Evolutionary conservation across 2,888 invertebrate genomes (phyloP).

Genomic region (Spilarctia lutea): DNA sequence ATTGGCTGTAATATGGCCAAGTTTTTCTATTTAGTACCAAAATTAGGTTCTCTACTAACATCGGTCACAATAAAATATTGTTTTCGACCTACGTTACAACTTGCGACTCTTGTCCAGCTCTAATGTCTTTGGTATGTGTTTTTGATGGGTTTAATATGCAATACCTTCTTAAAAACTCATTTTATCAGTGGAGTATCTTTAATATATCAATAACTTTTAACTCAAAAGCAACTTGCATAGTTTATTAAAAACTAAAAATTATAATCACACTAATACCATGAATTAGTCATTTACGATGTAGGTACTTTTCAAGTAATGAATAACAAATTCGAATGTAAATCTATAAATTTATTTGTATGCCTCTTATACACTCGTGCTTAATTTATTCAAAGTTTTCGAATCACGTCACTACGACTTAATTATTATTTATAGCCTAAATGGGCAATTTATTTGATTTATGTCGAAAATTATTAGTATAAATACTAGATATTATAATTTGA

Average conservation of each 20-base stretch:
- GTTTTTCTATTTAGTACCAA: background rate
- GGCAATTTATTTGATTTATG: slow-evolving; percentile 23
- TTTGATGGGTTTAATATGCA: background rate
- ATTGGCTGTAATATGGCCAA: background rate
- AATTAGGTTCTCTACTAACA: background rate
- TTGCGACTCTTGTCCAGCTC: background rate
- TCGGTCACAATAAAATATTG: background rate
- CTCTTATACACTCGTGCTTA: slow-evolving; percentile 17
- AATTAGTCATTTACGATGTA: slow-evolving; percentile 34
- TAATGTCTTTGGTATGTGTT: background rate
- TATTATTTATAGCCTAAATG: slow-evolving; percentile 21
- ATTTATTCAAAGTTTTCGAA: slow-evolving; percentile 24
- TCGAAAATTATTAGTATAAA: slow-evolving; percentile 13
- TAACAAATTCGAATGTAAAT: slow-evolving; percentile 39
- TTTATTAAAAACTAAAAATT: slow-evolving; percentile 28
- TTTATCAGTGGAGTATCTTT: slow-evolving; percentile 4
- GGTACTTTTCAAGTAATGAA: slow-evolving; percentile 33
- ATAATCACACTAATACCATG: slow-evolving; percentile 35
- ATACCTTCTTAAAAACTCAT: background rate
- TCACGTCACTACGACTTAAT: slow-evolving; percentile 35
- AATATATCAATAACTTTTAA: slow-evolving; percentile 3
- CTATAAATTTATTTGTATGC: slow-evolving; percentile 30
- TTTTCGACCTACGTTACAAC: background rate
- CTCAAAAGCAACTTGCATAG: background rate
- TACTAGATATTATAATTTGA: slow-evolving; percentile 18